These are phyloP conservation scores for Platycercus adscitus DNA, from an alignment of 2,113 vertebrate genomes.

Conservation along the genomic window DNA sequence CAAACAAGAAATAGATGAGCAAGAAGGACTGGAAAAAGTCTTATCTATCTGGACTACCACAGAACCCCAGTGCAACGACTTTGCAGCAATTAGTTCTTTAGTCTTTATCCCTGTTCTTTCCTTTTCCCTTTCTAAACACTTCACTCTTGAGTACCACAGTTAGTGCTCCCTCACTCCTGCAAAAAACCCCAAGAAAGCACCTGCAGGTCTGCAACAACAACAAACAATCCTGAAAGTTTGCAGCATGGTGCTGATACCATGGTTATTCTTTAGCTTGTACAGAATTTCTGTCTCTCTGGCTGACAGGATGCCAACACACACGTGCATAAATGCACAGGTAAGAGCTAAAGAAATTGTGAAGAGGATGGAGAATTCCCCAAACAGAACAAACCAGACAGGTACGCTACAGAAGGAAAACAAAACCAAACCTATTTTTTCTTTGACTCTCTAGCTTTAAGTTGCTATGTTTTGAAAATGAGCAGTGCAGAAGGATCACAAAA, in stretches of 20 bases:
- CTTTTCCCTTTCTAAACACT: neutral
- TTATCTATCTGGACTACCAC: neutral
- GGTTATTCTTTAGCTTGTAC: neutral
- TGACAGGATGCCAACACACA: neutral
- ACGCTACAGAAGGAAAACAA: neutral
- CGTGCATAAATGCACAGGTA: neutral
- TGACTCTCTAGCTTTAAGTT: neutral
- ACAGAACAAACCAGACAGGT: neutral
- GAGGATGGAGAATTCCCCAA: neutral
- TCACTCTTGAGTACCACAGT: neutral
- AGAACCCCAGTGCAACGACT: neutral
- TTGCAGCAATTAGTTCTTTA: neutral
- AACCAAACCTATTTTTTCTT: neutral
- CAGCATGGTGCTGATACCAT: neutral
- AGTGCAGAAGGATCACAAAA: neutral
- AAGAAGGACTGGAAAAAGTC: neutral
- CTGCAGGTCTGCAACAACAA: neutral
- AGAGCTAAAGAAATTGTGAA: neutral
- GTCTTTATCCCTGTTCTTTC: neutral
- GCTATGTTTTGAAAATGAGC: neutral
- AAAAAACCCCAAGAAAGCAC: neutral
- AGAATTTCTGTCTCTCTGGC: neutral
- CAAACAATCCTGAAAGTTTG: neutral
- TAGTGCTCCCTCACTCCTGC: neutral
- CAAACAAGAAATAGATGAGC: neutral